These are phyloP conservation scores for Archips xylosteana DNA, from an alignment of 2,888 invertebrate species.

Conservation along the genomic window DNA sequence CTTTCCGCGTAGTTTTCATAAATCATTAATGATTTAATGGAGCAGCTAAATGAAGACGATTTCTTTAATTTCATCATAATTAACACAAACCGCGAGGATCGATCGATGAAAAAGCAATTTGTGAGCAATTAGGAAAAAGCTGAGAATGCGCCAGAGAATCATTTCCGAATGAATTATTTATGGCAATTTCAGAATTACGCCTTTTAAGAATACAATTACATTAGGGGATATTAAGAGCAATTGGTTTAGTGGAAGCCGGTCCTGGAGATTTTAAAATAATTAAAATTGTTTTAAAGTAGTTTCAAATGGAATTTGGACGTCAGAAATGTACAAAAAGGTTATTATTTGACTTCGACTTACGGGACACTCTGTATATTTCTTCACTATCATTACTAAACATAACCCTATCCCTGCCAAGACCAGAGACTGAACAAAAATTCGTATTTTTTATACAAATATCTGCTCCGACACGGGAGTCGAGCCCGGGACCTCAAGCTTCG, in stretches of 20 bases:
- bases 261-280: background rate
- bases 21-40: background rate
- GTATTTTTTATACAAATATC: no score
- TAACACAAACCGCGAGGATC: constrained; percentile 20
- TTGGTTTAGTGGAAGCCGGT: background rate
- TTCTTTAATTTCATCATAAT: constrained; percentile 28
- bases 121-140: constrained; percentile 32
- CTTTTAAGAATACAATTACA: constrained; percentile 20
- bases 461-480: no score
- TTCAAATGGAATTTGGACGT: no score
- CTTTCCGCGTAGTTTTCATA: background rate
- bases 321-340: no score
- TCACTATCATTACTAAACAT: no score
- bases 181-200: constrained; percentile 23
- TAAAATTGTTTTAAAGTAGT: no score
- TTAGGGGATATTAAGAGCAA: constrained; percentile 17
- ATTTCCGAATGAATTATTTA: constrained; percentile 41
- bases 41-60: constrained; percentile 11
- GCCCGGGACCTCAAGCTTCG: no score
- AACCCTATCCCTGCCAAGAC: no score
- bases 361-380: no score
- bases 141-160: constrained; percentile 24
- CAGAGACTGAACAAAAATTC: no score
- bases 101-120: constrained; percentile 41
- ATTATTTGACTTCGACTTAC: no score